These are phyloP conservation scores for Mus minutoides DNA, from an alignment of 2,797 vertebrate genomes.

Conservation along the genomic window DNA sequence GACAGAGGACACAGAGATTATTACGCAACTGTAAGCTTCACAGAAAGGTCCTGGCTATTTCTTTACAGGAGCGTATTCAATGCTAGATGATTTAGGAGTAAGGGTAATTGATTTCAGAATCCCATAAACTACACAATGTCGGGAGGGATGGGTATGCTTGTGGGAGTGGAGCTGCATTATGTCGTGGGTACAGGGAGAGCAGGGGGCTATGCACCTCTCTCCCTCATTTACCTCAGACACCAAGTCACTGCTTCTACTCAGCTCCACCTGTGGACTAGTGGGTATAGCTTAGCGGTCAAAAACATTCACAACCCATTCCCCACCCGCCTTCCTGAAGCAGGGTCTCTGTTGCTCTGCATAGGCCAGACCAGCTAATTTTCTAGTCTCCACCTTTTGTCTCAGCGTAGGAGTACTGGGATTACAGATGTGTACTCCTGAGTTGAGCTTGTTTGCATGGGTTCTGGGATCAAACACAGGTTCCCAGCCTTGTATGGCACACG, in stretches of 20 bases:
- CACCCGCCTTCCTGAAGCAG: neutral
- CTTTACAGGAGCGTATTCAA: constrained; percentile 1
- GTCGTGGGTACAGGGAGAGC: neutral
- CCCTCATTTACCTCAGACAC: neutral
- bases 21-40: constrained; percentile 3
- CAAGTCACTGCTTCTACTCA: neutral
- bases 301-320: neutral
- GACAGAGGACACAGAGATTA: constrained; percentile 21
- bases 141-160: too few relatives aligned
- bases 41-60: constrained; percentile 28
- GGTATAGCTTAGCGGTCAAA: too few relatives aligned
- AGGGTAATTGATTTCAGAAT: constrained; percentile 23
- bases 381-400: neutral
- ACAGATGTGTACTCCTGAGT: too few relatives aligned
- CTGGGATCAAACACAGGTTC: neutral
- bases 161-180: neutral
- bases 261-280: too few relatives aligned
- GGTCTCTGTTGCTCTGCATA: neutral
- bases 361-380: neutral
- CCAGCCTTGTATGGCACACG: neutral
- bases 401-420: neutral
- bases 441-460: neutral
- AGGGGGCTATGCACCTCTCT: fast-evolving
- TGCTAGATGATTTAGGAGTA: constrained; percentile 13
- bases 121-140: neutral